phyloP scores from a whole-genome alignment of 2,797 vertebrate genomes.

The Botia kubotai region DNA sequence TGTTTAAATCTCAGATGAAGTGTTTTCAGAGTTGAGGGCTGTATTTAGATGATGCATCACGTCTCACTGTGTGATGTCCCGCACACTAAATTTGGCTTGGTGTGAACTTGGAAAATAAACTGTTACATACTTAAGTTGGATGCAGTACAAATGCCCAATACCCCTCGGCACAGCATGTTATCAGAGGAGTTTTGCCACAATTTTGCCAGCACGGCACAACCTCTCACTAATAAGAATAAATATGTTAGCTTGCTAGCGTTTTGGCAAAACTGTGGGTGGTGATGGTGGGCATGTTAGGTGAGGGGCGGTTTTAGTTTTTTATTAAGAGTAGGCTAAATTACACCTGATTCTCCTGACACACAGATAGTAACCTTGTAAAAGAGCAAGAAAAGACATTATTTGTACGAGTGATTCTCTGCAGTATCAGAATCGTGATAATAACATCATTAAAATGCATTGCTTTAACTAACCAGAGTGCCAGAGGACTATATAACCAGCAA shows the following conservation, averaged over 20 bases:
- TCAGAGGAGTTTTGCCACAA: constrained; percentile 7
- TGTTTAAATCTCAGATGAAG: constrained; percentile 24
- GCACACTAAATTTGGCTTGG: constrained; percentile 39
- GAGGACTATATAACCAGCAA: no score
- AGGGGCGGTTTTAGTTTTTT: not conserved
- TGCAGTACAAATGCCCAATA: constrained; percentile 1
- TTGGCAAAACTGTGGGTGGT: not conserved
- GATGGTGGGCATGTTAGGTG: not conserved
- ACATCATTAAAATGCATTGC: no score
- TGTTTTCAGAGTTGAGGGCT: constrained; percentile 31
- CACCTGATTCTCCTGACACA: not conserved
- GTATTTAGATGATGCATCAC: constrained; percentile 49
- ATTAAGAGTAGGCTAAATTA: not conserved
- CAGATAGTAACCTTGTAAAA: not conserved
- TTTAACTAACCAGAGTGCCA: no score
- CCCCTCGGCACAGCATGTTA: constrained; percentile 30
- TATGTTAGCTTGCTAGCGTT: not conserved
- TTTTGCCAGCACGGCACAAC: not conserved
- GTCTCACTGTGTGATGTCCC: constrained; percentile 24
- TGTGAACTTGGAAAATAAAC: constrained; percentile 38
- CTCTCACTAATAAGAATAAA: constrained; percentile 18
- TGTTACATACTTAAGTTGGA: constrained; percentile 37
- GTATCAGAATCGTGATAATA: no score
- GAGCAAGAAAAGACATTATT: no score
- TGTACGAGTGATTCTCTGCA: no score